Percentiles rank a stretch among this genome's conserved stretches.
These are phyloP conservation scores for Neotoma lepida DNA, from an alignment of 2,113 vertebrate genomes.

Conservation along the genomic window DNA sequence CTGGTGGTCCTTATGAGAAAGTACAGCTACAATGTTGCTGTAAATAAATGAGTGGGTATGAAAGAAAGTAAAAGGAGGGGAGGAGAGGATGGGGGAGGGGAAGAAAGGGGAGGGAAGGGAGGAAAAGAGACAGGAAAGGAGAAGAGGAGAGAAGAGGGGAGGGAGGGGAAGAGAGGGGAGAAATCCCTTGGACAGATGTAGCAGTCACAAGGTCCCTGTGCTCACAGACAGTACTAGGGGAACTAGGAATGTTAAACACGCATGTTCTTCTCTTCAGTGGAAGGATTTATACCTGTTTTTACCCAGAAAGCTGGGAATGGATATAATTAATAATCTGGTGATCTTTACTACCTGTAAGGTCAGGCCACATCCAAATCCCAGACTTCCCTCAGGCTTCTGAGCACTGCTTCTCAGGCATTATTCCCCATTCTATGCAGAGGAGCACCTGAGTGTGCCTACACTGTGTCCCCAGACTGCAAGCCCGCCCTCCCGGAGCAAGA, in stretches of 20 bases:
- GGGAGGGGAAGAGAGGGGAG: neutral
- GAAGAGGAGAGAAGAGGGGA: too few species aligned
- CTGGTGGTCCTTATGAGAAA: too few species aligned
- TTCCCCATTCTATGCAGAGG: neutral
- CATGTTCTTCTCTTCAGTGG: neutral
- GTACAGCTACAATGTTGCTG: too few species aligned
- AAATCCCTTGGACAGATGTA: neutral
- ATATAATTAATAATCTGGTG: neutral
- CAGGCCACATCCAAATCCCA: neutral
- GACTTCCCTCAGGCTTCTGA: neutral
- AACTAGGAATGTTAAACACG: neutral
- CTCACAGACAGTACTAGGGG: neutral
- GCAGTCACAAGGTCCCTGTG: neutral
- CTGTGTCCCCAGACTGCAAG: neutral
- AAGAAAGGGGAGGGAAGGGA: too few species aligned
- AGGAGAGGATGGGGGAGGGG: too few species aligned
- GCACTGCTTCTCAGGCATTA: neutral
- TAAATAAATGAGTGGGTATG: too few species aligned
- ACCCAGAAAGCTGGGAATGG: too few species aligned
- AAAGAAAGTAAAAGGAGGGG: neutral
- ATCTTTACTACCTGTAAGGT: neutral
- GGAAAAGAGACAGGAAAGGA: too few species aligned
- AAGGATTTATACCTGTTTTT: neutral
- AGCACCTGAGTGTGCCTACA: accelerated
- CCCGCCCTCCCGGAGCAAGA: neutral